A percentile compares a stretch with the other conserved stretches of the same genome.
Conservation (phyloP, 1,140 invertebrate genomes). For the Nephotettix cincticeps region DNA sequence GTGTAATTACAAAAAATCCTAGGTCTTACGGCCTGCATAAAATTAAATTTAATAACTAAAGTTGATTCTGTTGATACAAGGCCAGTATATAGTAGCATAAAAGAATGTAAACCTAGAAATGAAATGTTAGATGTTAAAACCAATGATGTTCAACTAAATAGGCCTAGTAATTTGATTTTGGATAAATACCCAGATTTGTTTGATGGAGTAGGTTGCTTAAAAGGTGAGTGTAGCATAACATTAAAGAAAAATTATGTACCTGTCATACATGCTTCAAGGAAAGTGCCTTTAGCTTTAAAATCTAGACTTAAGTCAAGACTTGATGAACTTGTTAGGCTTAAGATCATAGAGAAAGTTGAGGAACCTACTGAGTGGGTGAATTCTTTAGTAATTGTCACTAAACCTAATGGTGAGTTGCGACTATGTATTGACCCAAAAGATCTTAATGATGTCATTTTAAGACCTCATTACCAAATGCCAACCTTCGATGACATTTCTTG, state of each 20-base stretch:
- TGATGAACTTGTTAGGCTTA: constrained; percentile 33
- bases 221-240: background rate
- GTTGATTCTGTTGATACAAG: background rate
- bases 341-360: constrained; percentile 44
- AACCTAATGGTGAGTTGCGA: constrained; percentile 48
- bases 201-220: background rate
- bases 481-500: constrained; percentile 47
- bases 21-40: background rate
- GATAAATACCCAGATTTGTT: background rate
- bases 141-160: background rate
- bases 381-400: constrained; percentile 48
- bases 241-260: background rate
- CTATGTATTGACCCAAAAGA: constrained; percentile 54
- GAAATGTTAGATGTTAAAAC: no score
- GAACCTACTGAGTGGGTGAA: constrained; percentile 49
- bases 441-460: constrained; percentile 50
- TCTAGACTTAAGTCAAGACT: constrained; percentile 28
- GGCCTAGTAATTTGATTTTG: background rate
- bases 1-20: background rate
- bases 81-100: no score
- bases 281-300: background rate
- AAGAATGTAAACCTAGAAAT: no score
- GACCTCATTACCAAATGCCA: constrained; percentile 47
- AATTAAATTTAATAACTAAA: background rate
- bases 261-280: background rate